phyloP scores from a whole-genome alignment of 2,797 vertebrate genomes.

The Serranus cabrilla region DNA sequence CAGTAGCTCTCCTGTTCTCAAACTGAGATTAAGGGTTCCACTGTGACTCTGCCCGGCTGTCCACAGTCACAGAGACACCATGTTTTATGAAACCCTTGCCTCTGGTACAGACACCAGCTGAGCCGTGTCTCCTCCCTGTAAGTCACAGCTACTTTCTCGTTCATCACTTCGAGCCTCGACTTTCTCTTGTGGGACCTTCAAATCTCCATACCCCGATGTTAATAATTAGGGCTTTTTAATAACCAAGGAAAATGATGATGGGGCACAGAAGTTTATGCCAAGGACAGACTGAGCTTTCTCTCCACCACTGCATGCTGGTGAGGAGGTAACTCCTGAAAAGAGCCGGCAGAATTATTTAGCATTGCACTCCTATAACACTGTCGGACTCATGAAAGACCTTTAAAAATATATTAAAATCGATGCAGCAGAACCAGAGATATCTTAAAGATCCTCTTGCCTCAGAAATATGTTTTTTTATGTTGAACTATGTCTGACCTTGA shows the following conservation, averaged over 20 bases:
- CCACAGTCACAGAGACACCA: slow-evolving; percentile 24
- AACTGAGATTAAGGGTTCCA: slow-evolving; percentile 29
- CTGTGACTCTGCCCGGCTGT: slow-evolving; percentile 31
- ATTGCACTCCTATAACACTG: background rate
- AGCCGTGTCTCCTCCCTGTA: slow-evolving; percentile 7
- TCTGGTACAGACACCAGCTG: slow-evolving; percentile 14
- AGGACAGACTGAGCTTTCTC: slow-evolving; percentile 19
- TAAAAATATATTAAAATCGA: background rate
- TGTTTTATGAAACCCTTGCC: slow-evolving; percentile 45
- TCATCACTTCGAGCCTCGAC: slow-evolving; percentile 17
- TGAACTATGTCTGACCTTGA: too few relatives aligned
- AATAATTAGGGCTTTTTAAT: slow-evolving; percentile 32
- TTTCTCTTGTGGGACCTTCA: slow-evolving; percentile 26
- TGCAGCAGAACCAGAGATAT: background rate
- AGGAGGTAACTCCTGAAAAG: background rate
- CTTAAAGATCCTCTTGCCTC: background rate
- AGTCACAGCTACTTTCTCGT: slow-evolving; percentile 15
- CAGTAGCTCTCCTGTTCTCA: slow-evolving; percentile 1
- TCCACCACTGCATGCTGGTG: background rate
- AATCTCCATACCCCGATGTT: slow-evolving; percentile 18
- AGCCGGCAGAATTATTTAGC: background rate
- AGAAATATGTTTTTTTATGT: too few relatives aligned
- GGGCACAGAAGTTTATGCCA: background rate
- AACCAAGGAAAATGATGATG: slow-evolving; percentile 11
- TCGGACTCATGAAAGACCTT: background rate